These are phyloP conservation scores for Fistularia tabacaria DNA, from an alignment of 2,797 vertebrate species.

Conservation along the genomic window DNA sequence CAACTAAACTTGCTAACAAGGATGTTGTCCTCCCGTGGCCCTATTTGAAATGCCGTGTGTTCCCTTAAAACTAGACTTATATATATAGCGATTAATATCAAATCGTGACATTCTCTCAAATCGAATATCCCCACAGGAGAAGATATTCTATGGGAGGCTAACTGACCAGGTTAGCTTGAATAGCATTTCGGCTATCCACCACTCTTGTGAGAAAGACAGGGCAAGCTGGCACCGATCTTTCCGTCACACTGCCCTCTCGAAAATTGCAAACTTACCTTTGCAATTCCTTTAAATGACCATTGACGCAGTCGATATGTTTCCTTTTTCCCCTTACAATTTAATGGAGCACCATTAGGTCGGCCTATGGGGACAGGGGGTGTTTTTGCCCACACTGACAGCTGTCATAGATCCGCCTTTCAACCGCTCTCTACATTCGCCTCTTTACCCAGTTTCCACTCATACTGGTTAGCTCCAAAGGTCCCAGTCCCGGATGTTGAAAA, in stretches of 20 bases:
- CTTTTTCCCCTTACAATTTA: conserved; percentile 30
- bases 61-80: background rate
- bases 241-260: conserved; percentile 27
- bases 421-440: conserved; percentile 42
- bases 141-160: conserved; percentile 9
- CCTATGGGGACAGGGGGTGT: conserved; percentile 38
- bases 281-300: conserved; percentile 21
- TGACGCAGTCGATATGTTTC: conserved; percentile 10
- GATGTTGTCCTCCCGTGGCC: conserved; percentile 12
- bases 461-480: conserved; percentile 32
- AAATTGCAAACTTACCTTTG: conserved; percentile 39
- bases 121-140: conserved; percentile 15
- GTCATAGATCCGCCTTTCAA: conserved; percentile 64
- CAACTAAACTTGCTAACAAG: conserved; percentile 37
- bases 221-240: conserved; percentile 64
- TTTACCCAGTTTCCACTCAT: conserved; percentile 43
- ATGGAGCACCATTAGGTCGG: conserved; percentile 41
- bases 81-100: background rate
- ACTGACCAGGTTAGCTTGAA: conserved; percentile 42
- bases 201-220: conserved; percentile 51
- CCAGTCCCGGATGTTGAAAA: conserved; percentile 68
- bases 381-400: conserved; percentile 73
- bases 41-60: background rate
- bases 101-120: background rate
- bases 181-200: conserved; percentile 44